A percentile compares a stretch with the other conserved stretches of the same genome.
These are phyloP conservation scores for Steatornis caripensis DNA, from an alignment of 2,113 vertebrate species.

Conservation along the genomic window DNA sequence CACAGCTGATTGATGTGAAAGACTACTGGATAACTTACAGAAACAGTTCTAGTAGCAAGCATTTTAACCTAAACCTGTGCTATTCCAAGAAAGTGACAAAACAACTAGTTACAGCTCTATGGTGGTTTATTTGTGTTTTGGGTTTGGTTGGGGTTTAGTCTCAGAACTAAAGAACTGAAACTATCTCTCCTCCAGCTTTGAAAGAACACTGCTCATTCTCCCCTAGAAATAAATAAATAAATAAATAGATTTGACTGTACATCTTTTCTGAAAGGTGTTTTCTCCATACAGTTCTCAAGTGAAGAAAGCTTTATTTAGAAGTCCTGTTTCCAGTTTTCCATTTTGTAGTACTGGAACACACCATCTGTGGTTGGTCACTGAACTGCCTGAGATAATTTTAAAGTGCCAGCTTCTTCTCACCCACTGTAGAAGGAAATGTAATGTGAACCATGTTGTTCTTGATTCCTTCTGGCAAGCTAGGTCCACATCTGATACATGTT, in stretches of 20 bases:
- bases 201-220: not conserved
- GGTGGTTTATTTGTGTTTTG: not conserved
- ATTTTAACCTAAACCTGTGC: not conserved
- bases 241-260: not conserved
- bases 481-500: not conserved
- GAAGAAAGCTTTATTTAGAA: not conserved
- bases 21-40: not conserved
- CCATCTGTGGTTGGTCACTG: not conserved
- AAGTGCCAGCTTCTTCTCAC: not conserved
- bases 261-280: not conserved
- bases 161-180: not conserved
- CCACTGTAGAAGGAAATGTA: not conserved
- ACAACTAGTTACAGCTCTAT: not conserved
- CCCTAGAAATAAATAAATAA: not conserved
- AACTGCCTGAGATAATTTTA: not conserved
- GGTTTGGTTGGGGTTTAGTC: not conserved
- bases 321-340: not conserved
- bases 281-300: too few relatives aligned
- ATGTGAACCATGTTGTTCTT: not conserved
- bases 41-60: not conserved
- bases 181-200: not conserved
- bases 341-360: not conserved
- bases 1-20: not conserved
- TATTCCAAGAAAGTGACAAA: not conserved
- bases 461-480: not conserved